These are phyloP conservation scores for Polymixis flavicincta DNA, from an alignment of 2,888 invertebrate species.

Conservation along the genomic window DNA sequence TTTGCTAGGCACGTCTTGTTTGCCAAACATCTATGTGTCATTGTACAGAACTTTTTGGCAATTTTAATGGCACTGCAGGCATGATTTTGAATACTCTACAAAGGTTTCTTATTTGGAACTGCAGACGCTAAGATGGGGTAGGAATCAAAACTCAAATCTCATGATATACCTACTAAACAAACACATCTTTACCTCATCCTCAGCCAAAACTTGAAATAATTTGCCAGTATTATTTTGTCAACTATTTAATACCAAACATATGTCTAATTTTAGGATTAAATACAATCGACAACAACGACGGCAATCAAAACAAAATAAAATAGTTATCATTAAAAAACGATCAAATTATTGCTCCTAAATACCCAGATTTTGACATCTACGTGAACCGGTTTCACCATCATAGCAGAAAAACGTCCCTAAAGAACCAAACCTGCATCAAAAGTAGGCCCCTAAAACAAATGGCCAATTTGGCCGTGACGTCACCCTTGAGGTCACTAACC, in stretches of 20 bases:
- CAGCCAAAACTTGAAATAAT: background rate
- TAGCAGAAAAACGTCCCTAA: background rate
- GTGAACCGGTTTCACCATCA: slow-evolving; percentile 14
- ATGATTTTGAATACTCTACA: slow-evolving; percentile 15
- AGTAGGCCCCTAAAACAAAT: slow-evolving; percentile 29
- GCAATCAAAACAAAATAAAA: background rate
- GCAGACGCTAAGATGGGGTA: background rate
- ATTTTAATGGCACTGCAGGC: background rate
- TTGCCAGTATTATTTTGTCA: background rate
- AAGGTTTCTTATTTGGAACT: background rate
- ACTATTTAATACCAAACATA: background rate
- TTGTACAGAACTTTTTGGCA: slow-evolving; percentile 1
- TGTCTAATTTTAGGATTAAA: background rate
- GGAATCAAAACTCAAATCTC: background rate
- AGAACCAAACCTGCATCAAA: background rate
- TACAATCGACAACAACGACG: background rate
- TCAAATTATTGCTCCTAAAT: background rate
- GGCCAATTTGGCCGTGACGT: slow-evolving; percentile 24
- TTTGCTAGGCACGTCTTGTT: background rate
- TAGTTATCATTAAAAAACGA: background rate
- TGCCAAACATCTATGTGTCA: slow-evolving; percentile 5
- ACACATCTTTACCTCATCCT: background rate
- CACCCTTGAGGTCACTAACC: slow-evolving; percentile 37
- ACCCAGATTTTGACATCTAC: background rate
- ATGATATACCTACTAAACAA: background rate